phyloP scores from a whole-genome alignment of 2,797 vertebrate genomes.

The Pseudochaenichthys georgianus region DNA sequence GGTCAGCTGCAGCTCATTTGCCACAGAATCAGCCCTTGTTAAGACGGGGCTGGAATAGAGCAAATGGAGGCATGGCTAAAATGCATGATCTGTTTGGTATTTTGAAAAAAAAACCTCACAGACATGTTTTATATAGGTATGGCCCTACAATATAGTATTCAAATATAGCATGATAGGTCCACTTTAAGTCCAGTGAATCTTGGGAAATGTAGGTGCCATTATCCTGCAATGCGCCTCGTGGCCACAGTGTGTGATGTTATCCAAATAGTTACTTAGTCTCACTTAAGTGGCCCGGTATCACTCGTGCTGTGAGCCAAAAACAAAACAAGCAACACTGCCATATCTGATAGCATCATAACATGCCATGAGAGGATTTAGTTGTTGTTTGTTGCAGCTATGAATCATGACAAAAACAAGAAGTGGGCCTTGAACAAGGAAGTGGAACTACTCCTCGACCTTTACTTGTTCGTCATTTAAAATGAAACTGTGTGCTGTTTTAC shows the following conservation, averaged over 20 bases:
- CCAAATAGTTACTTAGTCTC: background rate
- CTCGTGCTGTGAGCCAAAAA: too few relatives aligned
- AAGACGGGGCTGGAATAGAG: too few relatives aligned
- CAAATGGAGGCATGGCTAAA: too few relatives aligned
- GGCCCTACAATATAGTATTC: too few relatives aligned
- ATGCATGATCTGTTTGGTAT: too few relatives aligned
- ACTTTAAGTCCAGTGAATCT: constrained; percentile 1
- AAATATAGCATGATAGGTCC: too few relatives aligned
- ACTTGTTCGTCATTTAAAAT: constrained; percentile 17
- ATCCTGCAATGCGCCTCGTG: background rate
- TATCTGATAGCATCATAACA: background rate
- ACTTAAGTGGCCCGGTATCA: background rate
- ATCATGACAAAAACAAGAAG: constrained; percentile 45
- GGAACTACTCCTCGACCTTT: constrained; percentile 16
- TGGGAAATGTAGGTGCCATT: constrained; percentile 12
- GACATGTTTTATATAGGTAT: too few relatives aligned
- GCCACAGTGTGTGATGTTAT: background rate
- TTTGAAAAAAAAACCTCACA: too few relatives aligned
- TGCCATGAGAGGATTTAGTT: background rate
- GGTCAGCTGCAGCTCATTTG: too few relatives aligned
- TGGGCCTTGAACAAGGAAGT: constrained; percentile 40
- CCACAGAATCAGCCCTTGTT: too few relatives aligned
- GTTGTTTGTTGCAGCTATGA: constrained; percentile 8
- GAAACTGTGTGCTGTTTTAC: constrained; percentile 7
- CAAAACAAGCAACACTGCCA: background rate